phyloP scores from a whole-genome alignment of 2,888 invertebrate species.

The Schizotus pectinicornis region DNA sequence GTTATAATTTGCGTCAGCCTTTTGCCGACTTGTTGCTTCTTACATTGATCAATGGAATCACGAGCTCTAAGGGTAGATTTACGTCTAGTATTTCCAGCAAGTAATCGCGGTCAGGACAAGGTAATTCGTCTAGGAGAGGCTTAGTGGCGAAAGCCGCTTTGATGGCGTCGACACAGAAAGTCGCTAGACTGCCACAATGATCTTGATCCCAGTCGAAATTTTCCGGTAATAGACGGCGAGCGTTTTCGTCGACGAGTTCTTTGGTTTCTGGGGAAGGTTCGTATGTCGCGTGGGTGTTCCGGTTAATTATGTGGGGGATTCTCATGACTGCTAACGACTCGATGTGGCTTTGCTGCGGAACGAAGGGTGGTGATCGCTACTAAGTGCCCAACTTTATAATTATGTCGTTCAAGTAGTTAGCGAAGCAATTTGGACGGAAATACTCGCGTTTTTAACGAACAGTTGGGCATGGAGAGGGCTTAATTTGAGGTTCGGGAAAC shows the following conservation, averaged over 20 bases:
- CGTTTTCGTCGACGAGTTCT: constrained; percentile 53
- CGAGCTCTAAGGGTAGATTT: constrained; percentile 64
- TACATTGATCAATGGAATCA: constrained; percentile 64
- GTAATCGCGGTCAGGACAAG: constrained; percentile 64
- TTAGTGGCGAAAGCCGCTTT: constrained; percentile 60
- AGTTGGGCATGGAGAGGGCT: neutral
- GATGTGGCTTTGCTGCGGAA: neutral
- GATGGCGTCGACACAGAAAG: constrained; percentile 61
- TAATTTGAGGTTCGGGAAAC: neutral
- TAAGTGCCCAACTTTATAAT: neutral
- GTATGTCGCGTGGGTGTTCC: constrained; percentile 60
- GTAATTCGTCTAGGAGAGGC: constrained; percentile 63
- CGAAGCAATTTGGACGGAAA: neutral
- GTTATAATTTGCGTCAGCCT: constrained; percentile 13
- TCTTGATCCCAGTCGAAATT: constrained; percentile 62
- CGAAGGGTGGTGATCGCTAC: too few relatives aligned
- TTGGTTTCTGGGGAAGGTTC: constrained; percentile 51
- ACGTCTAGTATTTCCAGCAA: constrained; percentile 68
- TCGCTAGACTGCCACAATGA: constrained; percentile 59
- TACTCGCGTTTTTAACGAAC: neutral
- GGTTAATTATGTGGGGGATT: constrained; percentile 44
- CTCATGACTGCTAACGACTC: constrained; percentile 28
- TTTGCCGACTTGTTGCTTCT: constrained; percentile 10
- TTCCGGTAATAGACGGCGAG: constrained; percentile 61
- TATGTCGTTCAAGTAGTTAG: neutral